A percentile compares a stretch with the other conserved stretches of the same genome.
phyloP scores from a whole-genome alignment of 2,888 invertebrate genomes.

The Serrognathus titanus region DNA sequence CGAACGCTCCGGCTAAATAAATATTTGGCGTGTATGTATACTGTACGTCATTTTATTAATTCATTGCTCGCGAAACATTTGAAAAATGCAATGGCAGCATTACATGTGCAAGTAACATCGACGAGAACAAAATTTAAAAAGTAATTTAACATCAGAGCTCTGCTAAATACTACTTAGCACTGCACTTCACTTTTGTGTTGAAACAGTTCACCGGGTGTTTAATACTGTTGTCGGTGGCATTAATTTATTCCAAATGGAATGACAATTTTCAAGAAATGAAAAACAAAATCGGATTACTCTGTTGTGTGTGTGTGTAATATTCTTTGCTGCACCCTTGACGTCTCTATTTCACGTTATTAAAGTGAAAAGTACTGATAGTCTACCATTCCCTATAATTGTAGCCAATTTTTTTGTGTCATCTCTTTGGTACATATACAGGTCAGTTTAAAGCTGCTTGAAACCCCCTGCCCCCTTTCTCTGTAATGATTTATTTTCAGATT shows the following conservation, averaged over 20 bases:
- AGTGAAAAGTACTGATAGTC: slow-evolving; percentile 75
- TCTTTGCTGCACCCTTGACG: slow-evolving; percentile 79
- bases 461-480: slow-evolving; percentile 7
- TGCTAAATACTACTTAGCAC: too few relatives aligned
- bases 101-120: too few relatives aligned
- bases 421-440: slow-evolving; percentile 82
- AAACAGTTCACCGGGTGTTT: slow-evolving; percentile 59
- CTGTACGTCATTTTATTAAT: too few relatives aligned
- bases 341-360: slow-evolving; percentile 76
- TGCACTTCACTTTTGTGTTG: slow-evolving; percentile 61
- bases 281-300: slow-evolving; percentile 63
- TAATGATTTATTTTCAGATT: slow-evolving; percentile 51
- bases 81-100: too few relatives aligned
- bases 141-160: too few relatives aligned
- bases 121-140: too few relatives aligned
- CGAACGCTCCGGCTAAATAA: neutral
- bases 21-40: too few relatives aligned
- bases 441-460: slow-evolving; percentile 35
- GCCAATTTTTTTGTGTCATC: slow-evolving; percentile 77
- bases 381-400: slow-evolving; percentile 84
- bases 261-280: slow-evolving; percentile 54
- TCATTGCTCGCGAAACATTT: too few relatives aligned
- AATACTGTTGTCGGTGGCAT: slow-evolving; percentile 53
- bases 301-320: slow-evolving; percentile 69
- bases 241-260: slow-evolving; percentile 59